phyloP scores from a whole-genome alignment of 2,888 invertebrate species.

The Coleophora flavipennella region DNA sequence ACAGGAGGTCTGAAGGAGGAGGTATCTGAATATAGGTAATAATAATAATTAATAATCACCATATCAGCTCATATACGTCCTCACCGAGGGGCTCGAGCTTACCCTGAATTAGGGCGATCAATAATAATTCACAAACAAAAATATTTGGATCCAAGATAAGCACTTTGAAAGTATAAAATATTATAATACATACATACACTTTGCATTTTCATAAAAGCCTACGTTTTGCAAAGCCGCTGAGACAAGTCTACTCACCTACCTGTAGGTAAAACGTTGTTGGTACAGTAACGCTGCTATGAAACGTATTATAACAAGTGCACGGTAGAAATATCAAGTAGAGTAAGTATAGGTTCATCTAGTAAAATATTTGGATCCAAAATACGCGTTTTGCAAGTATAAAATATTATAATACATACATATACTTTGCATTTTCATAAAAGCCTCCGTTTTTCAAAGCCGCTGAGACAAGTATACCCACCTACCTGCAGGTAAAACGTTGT shows the following conservation, averaged over 20 bases:
- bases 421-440: conserved; percentile 11
- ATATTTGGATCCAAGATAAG: not conserved
- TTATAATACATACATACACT: conserved; percentile 5
- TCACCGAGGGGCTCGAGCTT: too few species aligned
- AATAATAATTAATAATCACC: too few species aligned
- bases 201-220: conserved; percentile 12
- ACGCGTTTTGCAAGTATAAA: conserved; percentile 9
- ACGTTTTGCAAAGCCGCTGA: conserved; percentile 6
- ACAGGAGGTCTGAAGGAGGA: too few species aligned
- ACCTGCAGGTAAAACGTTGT: conserved; percentile 3
- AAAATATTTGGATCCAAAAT: not conserved
- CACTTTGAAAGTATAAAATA: conserved; percentile 10
- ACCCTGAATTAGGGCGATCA: too few species aligned
- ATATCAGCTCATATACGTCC: too few species aligned
- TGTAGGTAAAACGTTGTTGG: conserved; percentile 4
- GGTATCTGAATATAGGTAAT: too few species aligned
- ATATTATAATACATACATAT: conserved; percentile 7
- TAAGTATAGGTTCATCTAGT: too few species aligned
- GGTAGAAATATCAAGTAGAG: too few species aligned
- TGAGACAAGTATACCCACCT: conserved; percentile 1
- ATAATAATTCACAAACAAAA: not conserved
- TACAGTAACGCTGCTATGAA: not conserved
- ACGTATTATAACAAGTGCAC: not conserved
- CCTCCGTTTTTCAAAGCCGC: conserved; percentile 6
- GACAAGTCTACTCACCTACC: not conserved